Percentiles rank a stretch among this genome's conserved stretches.
phyloP scores from a whole-genome alignment of 92 coral and sea anemone genomes.

The Porites cylindrica region DNA sequence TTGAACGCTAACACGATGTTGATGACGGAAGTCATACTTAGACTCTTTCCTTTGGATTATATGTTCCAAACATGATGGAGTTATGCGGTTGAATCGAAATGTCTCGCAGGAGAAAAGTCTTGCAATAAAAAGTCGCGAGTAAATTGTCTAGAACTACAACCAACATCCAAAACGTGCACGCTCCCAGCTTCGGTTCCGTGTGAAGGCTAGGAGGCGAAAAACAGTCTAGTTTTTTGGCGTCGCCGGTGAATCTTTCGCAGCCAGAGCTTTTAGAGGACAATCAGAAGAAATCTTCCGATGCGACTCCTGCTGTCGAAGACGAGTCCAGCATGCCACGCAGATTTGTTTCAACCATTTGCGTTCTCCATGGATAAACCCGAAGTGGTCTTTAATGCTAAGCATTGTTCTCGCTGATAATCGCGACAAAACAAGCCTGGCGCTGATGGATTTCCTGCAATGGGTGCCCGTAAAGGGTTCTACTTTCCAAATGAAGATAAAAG shows the following conservation, averaged over 20 bases:
- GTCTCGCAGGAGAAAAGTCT: constrained; percentile 1
- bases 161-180: neutral
- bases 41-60: no score
- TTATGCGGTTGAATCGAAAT: neutral
- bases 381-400: neutral
- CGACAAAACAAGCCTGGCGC: no score
- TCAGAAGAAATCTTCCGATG: neutral
- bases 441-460: neutral
- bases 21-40: no score
- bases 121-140: no score
- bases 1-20: no score
- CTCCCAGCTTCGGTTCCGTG: neutral
- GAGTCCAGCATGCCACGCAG: neutral
- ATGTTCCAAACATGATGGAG: no score
- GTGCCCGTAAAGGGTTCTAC: no score
- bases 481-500: no score
- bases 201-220: neutral
- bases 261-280: neutral
- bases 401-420: no score
- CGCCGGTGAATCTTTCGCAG: neutral
- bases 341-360: no score
- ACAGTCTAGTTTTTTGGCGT: neutral
- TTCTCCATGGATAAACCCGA: neutral
- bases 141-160: constrained; percentile 2
- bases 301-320: neutral